Base-by-base conservation (phyloP, 2,797 vertebrate species). In the Sebastes nivosus region DNA sequence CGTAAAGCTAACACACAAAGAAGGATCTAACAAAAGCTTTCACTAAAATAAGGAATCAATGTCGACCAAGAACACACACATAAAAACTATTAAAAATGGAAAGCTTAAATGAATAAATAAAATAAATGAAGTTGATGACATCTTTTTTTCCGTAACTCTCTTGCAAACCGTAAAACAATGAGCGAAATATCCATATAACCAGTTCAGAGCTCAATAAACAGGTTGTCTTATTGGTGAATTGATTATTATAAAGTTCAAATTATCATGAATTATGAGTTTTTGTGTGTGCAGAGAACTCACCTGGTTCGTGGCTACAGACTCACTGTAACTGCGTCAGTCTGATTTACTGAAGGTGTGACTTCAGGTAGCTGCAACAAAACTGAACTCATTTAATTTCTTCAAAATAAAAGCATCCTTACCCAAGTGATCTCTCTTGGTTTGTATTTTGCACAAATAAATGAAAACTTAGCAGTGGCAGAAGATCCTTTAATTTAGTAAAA, bases 241-340 rank as follows among this genome's bases (percentile, higher is more conserved):
- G 46, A 50, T 52, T 9, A n/a, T 52, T 52, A 52, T 0, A 9
- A 52, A 52, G 18, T 52, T 20, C 1, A 18, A 52, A 52, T n/a
- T 52, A 52, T n/a, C 0, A 52, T n/a, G 46, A 52, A n/a, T 52
- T 8, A 52, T 52, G 46, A 0, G 0, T 52, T 52, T 52, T 16
- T 42, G 46, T n/a, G 46, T 52, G 18, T 52, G 46, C 46, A 52
- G 18, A 52, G 46, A n/a, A 52, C 46, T 52, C 46, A 52, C 46
- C 46, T 52, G 46, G 0, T n/a, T n/a, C 8, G 20, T 20, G 4
- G 20, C 46, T n/a, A 52, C 46, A 52, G 20, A 20, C 46, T 20
- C 46, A 20, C 46, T 52, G 46, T 20, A 20, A 52, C 46, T n/a
- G 46, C 8, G 4, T 20, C 46, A 52, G 46, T 52, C 46, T 52